Percentiles rank a stretch among this genome's conserved stretches.
Evolutionary conservation across 2,888 invertebrate genomes (phyloP).

Genomic region (Drosophila melanosoma): DNA sequence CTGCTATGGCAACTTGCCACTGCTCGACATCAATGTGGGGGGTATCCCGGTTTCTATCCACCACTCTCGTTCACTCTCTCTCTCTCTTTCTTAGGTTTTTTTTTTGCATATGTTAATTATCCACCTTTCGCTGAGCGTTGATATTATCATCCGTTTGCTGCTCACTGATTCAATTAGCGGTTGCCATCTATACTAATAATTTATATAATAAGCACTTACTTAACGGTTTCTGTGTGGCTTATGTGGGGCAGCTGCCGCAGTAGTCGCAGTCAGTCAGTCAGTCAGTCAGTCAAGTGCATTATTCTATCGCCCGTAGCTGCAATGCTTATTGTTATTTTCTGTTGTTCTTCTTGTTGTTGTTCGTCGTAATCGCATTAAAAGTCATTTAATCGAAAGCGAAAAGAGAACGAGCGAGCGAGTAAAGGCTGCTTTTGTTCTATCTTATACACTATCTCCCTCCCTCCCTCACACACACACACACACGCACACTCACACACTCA

Average conservation of each 20-base stretch:
- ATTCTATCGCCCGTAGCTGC: conserved; percentile 36
- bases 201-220: conserved; percentile 34
- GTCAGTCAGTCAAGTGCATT: conserved; percentile 58
- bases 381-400: conserved; percentile 77
- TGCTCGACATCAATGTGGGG: conserved; percentile 42
- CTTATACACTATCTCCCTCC: conserved; percentile 1
- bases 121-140: conserved; percentile 34
- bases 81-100: not conserved
- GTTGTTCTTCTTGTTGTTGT: conserved; percentile 19
- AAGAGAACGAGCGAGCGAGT: conserved; percentile 33
- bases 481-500: not conserved
- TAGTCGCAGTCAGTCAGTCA: conserved; percentile 24
- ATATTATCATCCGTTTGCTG: conserved; percentile 41
- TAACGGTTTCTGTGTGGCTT: conserved; percentile 18
- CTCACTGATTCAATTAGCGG: conserved; percentile 75
- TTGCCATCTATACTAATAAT: conserved; percentile 59
- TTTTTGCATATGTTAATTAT: conserved; percentile 67
- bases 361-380: conserved; percentile 75
- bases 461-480: conserved; percentile 32
- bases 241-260: conserved; percentile 56
- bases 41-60: not conserved
- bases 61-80: not conserved
- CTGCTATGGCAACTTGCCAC: conserved; percentile 39
- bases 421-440: conserved; percentile 19
- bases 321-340: not conserved